Evolutionary conservation across 2,797 vertebrate species (phyloP).

Genomic region (Aplochiton taeniatus): DNA sequence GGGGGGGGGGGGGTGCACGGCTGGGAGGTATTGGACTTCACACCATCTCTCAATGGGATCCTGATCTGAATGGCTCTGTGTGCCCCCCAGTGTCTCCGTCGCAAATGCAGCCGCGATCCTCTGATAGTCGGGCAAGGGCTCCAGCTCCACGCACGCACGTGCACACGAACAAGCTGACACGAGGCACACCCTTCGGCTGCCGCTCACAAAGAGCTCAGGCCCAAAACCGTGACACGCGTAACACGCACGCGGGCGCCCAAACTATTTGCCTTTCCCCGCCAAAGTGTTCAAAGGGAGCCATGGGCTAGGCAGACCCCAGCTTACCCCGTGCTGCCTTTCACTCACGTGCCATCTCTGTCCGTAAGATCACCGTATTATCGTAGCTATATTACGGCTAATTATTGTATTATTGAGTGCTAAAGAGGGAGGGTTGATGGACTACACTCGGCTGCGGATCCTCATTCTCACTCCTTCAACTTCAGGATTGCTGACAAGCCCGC

Average conservation of each 20-base stretch:
- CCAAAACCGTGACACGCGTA: too few relatives aligned
- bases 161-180: neutral
- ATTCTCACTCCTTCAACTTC: conserved; percentile 36
- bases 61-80: too few relatives aligned
- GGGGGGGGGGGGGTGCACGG: too few relatives aligned
- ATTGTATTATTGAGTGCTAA: conserved; percentile 49
- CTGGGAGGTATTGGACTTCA: too few relatives aligned
- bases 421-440: conserved; percentile 52
- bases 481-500: conserved; percentile 39
- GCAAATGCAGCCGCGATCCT: too few relatives aligned
- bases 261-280: conserved; percentile 1
- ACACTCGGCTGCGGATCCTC: conserved; percentile 30
- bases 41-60: too few relatives aligned
- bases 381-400: conserved; percentile 74
- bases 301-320: conserved; percentile 39
- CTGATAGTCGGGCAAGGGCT: too few relatives aligned
- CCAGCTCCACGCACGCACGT: too few relatives aligned
- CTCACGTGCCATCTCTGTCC: neutral
- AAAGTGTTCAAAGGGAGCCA: conserved; percentile 35
- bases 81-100: too few relatives aligned
- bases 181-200: too few relatives aligned
- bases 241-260: neutral
- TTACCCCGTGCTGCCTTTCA: neutral
- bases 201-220: neutral
- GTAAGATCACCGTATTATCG: conserved; percentile 62